Evolutionary conservation across 2,113 vertebrate genomes (phyloP).

Genomic region (Plectropomus leopardus): DNA sequence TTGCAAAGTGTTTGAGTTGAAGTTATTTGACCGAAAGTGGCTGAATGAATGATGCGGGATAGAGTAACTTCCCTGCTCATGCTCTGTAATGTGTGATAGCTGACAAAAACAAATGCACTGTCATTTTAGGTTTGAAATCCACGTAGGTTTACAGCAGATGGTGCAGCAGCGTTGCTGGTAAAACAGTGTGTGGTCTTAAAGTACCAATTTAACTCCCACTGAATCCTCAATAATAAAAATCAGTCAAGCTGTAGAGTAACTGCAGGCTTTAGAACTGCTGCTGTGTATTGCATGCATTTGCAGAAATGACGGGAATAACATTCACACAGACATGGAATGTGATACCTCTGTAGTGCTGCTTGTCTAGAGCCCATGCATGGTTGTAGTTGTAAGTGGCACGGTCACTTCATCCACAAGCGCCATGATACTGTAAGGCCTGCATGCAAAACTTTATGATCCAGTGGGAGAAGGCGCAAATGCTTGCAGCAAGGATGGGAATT

Average conservation of each 20-base stretch:
- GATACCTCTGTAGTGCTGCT: slow-evolving; percentile 68
- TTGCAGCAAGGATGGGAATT: background rate
- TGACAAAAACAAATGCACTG: background rate
- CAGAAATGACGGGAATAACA: slow-evolving; percentile 59
- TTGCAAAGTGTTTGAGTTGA: slow-evolving; percentile 31
- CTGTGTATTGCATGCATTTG: slow-evolving; percentile 56
- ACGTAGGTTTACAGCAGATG: slow-evolving; percentile 8
- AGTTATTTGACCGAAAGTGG: slow-evolving; percentile 49
- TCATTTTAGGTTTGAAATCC: slow-evolving; percentile 7
- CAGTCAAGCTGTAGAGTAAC: background rate
- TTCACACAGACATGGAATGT: slow-evolving; percentile 63
- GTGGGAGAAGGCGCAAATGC: slow-evolving; percentile 12
- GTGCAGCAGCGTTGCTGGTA: background rate
- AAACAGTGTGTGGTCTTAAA: slow-evolving; percentile 21
- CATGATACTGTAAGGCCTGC: slow-evolving; percentile 60
- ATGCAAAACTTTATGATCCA: slow-evolving; percentile 57
- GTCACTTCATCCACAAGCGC: slow-evolving; percentile 59
- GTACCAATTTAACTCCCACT: background rate
- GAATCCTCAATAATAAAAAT: background rate
- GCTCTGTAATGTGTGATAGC: slow-evolving; percentile 20
- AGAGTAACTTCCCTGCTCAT: slow-evolving; percentile 2
- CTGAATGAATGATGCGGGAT: slow-evolving; percentile 30
- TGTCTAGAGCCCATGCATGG: slow-evolving; percentile 64
- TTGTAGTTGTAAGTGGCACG: slow-evolving; percentile 60
- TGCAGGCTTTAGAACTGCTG: slow-evolving; percentile 19